Evolutionary conservation across 2,113 vertebrate genomes (phyloP), one percentile per base, ranked within the genome.

Genomic region (Tragelaphus buxtoni): DNA sequence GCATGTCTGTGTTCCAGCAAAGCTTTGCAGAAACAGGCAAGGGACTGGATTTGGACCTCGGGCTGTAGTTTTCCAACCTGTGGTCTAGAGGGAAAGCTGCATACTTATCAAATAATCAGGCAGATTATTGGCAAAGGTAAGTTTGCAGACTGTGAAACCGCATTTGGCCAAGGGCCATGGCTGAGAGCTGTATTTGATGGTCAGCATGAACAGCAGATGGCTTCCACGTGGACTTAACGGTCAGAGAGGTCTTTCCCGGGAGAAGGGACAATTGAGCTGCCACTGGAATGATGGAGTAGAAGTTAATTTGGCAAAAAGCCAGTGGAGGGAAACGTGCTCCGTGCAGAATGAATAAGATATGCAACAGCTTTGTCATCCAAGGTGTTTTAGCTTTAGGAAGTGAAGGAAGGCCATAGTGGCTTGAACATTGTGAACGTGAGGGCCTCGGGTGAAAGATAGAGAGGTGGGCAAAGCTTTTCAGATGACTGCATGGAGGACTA

Each of bases 381-480:
- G 7, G 5, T 61, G 20, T 32, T 92, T 42, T 7, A 56, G 5
- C 3, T 72, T 61, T 51, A 9, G 26, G 79, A 82, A 65, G 42
- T 30, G 22, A 76, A 81, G 35, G 22, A 79, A 80, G 45, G 55
- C 20, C 18, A 28, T 0, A 3, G 14, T 26, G 18, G 10, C 35
- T 11, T 0, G 47, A 53, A 32, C 0, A 2, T 26, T 42, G 22
- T 45, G 30, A 77, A 51, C 3, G 4, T 0, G 1, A 84, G 9
- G 51, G 4, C 17, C 3, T 12, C 17, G 2, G n/a, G 9, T 60
- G 1, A 9, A 55, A 76, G 42, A 47, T 13, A 42, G 60, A 53
- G 32, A 72, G 0, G 2, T 28, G 20, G 5, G 24, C 7, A 18
- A 35, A 56, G 39, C 4, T 84, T 72, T 88, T 39, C n/a, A 53